Evolutionary conservation across 2,888 invertebrate genomes (phyloP).

Genomic region (Operophtera brumata): DNA sequence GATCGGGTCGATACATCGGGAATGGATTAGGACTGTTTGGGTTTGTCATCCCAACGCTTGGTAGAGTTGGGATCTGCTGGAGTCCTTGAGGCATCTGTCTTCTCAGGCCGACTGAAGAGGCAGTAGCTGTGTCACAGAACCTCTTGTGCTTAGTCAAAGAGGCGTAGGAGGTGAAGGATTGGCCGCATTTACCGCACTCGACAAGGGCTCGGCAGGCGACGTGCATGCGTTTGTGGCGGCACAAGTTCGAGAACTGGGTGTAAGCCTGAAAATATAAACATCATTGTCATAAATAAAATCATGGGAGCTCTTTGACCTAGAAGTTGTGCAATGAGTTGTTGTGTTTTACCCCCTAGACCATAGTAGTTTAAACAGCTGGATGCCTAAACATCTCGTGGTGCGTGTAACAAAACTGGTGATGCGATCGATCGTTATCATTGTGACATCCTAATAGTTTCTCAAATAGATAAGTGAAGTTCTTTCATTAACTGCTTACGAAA

Average conservation of each 20-base stretch:
- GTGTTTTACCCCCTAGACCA: too few species aligned
- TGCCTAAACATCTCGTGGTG: too few species aligned
- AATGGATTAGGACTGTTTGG: conserved; percentile 82
- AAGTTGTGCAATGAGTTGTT: neutral
- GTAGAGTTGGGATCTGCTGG: conserved; percentile 63
- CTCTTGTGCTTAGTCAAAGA: conserved; percentile 97
- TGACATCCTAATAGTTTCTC: too few species aligned
- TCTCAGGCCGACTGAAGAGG: conserved; percentile 70
- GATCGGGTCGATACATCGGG: conserved; percentile 84
- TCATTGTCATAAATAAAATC: neutral
- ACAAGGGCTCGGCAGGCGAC: conserved; percentile 95
- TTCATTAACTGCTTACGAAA: too few species aligned
- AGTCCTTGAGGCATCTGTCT: conserved; percentile 68
- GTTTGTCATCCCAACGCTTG: conserved; percentile 71
- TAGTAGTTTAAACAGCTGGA: too few species aligned
- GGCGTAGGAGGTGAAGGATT: conserved; percentile 94
- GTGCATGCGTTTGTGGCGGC: conserved; percentile 99
- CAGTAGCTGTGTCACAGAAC: conserved; percentile 93
- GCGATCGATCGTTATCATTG: too few species aligned
- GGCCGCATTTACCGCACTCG: conserved; percentile 96
- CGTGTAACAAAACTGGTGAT: too few species aligned
- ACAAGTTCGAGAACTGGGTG: conserved; percentile 99
- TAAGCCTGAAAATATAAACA: conserved; percentile 85
- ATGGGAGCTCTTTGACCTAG: neutral
- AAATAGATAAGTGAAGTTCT: too few species aligned